Evolutionary conservation across 1,140 invertebrate genomes (phyloP).

Genomic region (Ceratitis capitata): DNA sequence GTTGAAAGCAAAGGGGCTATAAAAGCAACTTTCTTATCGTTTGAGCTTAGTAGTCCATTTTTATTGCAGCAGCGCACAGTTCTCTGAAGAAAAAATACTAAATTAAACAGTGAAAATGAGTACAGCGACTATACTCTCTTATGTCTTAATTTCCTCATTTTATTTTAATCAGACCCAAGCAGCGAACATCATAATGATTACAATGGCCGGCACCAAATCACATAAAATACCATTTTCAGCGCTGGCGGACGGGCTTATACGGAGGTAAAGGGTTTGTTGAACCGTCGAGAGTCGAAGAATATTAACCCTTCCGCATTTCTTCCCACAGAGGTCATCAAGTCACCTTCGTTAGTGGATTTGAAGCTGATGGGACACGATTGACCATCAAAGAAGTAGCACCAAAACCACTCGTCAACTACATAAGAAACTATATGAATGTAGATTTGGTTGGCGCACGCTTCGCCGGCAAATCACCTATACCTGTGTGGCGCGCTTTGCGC

Average conservation of each 20-base stretch:
- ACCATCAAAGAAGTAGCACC: slow-evolving; percentile 73
- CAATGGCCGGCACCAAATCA: slow-evolving; percentile 79
- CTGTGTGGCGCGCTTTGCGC: slow-evolving; percentile 71
- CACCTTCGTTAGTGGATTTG: slow-evolving; percentile 77
- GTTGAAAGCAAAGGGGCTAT: not conserved
- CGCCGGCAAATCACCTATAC: slow-evolving; percentile 73
- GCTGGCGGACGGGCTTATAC: slow-evolving; percentile 68
- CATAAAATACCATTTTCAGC: slow-evolving; percentile 79
- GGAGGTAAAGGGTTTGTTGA: slow-evolving; percentile 65
- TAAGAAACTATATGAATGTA: slow-evolving; percentile 78
- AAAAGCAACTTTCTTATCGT: not conserved
- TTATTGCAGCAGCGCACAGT: not conserved
- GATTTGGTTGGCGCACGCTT: slow-evolving; percentile 77
- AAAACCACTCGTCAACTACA: slow-evolving; percentile 71
- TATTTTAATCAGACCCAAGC: not conserved
- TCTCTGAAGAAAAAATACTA: no score
- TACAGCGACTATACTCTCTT: not conserved
- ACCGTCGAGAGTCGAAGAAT: no score
- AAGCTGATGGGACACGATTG: slow-evolving; percentile 70
- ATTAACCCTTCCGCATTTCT: not conserved
- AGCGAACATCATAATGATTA: slow-evolving; percentile 65
- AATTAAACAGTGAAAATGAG: not conserved
- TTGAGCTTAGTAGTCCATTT: not conserved
- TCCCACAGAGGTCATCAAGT: slow-evolving; percentile 74
- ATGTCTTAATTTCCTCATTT: not conserved